phyloP scores from a whole-genome alignment of 1,140 invertebrate species.

The Sycophaga agraensis region DNA sequence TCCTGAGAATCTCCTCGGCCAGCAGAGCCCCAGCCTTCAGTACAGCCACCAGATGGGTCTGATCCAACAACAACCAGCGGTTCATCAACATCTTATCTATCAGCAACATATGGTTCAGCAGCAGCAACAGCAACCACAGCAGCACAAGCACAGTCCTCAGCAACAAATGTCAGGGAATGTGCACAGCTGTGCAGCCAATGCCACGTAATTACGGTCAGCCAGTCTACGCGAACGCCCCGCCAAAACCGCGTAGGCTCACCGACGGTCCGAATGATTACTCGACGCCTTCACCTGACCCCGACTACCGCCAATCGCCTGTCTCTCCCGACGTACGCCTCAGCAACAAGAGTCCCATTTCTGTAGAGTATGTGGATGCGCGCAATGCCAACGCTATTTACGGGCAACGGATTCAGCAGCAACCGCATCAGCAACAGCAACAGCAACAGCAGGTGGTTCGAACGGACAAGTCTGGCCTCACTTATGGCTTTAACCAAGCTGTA shows the following conservation, averaged over 20 bases:
- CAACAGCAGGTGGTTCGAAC: conserved; percentile 43
- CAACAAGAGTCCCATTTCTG: conserved; percentile 40
- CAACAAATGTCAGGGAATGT: conserved; percentile 28
- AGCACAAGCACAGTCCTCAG: conserved; percentile 31
- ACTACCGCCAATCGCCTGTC: conserved; percentile 43
- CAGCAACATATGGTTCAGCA: conserved; percentile 13
- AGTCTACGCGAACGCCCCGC: conserved; percentile 85
- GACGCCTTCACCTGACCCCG: conserved; percentile 63
- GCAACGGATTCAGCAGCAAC: conserved; percentile 28
- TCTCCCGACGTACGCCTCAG: conserved; percentile 39
- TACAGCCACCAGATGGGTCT: conserved; percentile 28
- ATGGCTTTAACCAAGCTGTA: conserved; percentile 38
- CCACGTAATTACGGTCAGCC: conserved; percentile 62
- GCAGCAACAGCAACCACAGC: conserved; percentile 29
- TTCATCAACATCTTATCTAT: no score
- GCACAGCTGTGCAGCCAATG: conserved; percentile 38
- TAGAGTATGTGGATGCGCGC: conserved; percentile 41
- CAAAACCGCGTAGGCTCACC: conserved; percentile 74
- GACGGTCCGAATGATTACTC: conserved; percentile 69
- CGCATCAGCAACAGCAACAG: conserved; percentile 33
- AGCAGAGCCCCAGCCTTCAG: conserved; percentile 43
- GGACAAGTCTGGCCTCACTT: conserved; percentile 50
- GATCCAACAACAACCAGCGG: conserved; percentile 33
- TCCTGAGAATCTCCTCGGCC: no score
- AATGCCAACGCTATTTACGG: conserved; percentile 45